Percentiles rank a stretch among this genome's conserved stretches.
These are phyloP conservation scores for Pipa parva DNA, from an alignment of 2,113 vertebrate genomes.

Conservation along the genomic window DNA sequence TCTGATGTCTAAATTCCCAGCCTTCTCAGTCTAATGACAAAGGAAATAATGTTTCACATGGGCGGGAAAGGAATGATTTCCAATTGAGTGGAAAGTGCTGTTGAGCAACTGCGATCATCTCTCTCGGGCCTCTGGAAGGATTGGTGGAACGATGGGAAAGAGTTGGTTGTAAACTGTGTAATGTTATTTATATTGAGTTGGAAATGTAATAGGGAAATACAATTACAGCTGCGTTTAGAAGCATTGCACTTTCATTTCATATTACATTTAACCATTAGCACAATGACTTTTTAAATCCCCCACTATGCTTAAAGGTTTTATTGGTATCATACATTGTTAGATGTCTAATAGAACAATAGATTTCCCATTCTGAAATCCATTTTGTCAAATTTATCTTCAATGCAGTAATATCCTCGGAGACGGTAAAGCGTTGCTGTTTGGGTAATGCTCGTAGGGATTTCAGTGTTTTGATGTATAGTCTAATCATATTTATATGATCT, in stretches of 20 bases:
- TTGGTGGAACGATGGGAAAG: conserved; percentile 15
- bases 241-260: conserved; percentile 8
- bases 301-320: conserved; percentile 23
- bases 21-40: not conserved
- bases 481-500: conserved; percentile 15
- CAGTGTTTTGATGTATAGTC: conserved; percentile 6
- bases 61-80: not conserved
- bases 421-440: conserved; percentile 3
- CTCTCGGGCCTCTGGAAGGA: not conserved
- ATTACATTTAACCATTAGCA: conserved; percentile 35
- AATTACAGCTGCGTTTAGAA: conserved; percentile 26
- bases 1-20: not conserved
- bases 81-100: conserved; percentile 5
- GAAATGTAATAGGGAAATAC: conserved; percentile 17
- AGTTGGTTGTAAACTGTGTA: conserved; percentile 23
- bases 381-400: conserved; percentile 25
- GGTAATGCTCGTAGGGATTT: conserved; percentile 7
- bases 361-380: conserved; percentile 12
- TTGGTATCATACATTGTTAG: conserved; percentile 12
- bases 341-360: conserved; percentile 30
- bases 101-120: not conserved
- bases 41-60: not conserved
- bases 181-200: conserved; percentile 33
- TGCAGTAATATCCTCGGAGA: conserved; percentile 14
- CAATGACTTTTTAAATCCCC: conserved; percentile 17